Evolutionary conservation across 2,888 invertebrate genomes (phyloP).

Genomic region (Panopea generosa): DNA sequence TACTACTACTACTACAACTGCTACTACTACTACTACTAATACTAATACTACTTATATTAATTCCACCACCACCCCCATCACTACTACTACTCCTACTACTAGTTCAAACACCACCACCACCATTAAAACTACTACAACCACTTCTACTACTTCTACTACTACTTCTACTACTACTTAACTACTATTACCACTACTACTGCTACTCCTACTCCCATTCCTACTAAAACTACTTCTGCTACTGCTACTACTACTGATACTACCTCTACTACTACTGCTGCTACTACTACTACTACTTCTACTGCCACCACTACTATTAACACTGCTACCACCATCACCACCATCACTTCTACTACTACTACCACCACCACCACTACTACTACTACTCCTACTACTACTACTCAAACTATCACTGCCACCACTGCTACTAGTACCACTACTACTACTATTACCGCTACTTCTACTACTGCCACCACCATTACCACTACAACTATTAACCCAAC

Average conservation of each 20-base stretch:
- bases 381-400: conserved; percentile 2
- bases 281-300: conserved; percentile 3
- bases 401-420: neutral
- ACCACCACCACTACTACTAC: conserved; percentile 2
- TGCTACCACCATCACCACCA: neutral
- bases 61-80: neutral
- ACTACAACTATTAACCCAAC: too few species aligned
- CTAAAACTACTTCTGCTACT: too few species aligned
- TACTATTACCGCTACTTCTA: too few species aligned
- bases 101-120: neutral
- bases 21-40: too few species aligned
- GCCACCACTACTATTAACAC: neutral
- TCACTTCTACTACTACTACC: conserved; percentile 3
- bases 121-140: neutral
- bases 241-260: too few species aligned
- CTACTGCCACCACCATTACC: too few species aligned
- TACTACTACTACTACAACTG: too few species aligned
- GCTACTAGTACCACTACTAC: neutral
- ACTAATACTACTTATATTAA: too few species aligned
- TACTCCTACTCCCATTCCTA: too few species aligned
- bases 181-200: neutral
- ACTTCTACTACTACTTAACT: neutral
- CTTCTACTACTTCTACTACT: conserved; percentile 3
- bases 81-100: conserved; percentile 2
- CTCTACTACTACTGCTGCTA: too few species aligned